phyloP scores from a whole-genome alignment of 2,888 invertebrate species.

The Blera fallax region DNA sequence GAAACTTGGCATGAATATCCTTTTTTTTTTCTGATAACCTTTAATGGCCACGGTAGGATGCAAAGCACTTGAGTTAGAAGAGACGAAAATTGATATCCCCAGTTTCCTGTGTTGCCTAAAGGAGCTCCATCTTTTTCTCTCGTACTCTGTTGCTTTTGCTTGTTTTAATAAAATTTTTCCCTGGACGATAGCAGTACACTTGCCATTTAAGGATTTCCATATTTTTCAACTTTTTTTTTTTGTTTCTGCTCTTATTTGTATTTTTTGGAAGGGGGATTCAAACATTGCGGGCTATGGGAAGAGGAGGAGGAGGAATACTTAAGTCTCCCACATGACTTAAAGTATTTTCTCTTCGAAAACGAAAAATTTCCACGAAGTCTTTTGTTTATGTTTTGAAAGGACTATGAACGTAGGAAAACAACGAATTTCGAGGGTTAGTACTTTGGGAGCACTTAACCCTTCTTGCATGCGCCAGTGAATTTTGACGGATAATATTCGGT shows the following conservation, averaged over 20 bases:
- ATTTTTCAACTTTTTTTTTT: constrained; percentile 18
- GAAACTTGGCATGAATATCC: not conserved
- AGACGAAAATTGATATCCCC: constrained; percentile 50
- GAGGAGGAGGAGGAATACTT: constrained; percentile 25
- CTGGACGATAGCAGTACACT: constrained; percentile 41
- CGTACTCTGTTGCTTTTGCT: constrained; percentile 22
- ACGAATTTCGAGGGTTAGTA: constrained; percentile 28
- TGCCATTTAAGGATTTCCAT: constrained; percentile 56
- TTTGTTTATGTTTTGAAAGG: constrained; percentile 63
- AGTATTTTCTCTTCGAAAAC: constrained; percentile 54
- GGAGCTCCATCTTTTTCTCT: not conserved
- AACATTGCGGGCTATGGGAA: not conserved
- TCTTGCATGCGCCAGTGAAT: constrained; percentile 34
- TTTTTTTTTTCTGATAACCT: constrained; percentile 17
- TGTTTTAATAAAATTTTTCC: constrained; percentile 55
- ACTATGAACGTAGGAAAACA: constrained; percentile 23
- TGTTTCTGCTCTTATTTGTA: too few relatives aligned
- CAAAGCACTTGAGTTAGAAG: constrained; percentile 28
- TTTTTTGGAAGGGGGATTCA: not conserved
- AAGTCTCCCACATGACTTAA: constrained; percentile 63
- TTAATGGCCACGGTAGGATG: constrained; percentile 18
- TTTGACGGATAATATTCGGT: constrained; percentile 19
- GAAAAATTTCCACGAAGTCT: constrained; percentile 36
- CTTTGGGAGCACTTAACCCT: constrained; percentile 68
- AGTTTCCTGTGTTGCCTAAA: constrained; percentile 25